Base-by-base conservation (phyloP, 2,888 invertebrate genomes). In the Lissonota sp. region DNA sequence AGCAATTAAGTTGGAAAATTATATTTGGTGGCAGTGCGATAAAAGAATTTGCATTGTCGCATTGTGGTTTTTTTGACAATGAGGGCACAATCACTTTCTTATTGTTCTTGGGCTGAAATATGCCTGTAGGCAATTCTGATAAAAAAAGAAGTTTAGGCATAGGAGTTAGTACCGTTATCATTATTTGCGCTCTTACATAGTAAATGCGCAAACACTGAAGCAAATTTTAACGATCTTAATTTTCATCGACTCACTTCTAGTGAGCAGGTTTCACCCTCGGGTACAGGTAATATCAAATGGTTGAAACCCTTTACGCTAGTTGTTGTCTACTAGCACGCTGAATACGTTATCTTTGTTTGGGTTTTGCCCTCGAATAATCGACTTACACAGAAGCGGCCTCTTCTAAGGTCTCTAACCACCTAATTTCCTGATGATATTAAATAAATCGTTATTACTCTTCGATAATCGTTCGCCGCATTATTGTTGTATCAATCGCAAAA, bases 241-340 rank as follows among this genome's bases (percentile, higher is more conserved):
- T n/a, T n/a, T 69, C 39, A 51, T 7, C 8, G 66, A 92, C 94
- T 93, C 88, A 95, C 95, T 82, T 94, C 93, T 12, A 96, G 92
- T 8, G 94, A 93, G 90, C 96, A 97, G 10, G 95, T 92, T 84
- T 93, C 94, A 6, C 94, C 93, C 79, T 94, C 94, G 4, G 97
- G 96, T 88, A 97, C 93, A 79, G 97, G 97, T 67, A 98, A 93
- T 16, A 97, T 97, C 62, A 98, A 94, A 93, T 96, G 97, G 88
- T 96, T 97, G 93, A 98, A 98, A n/a, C 96, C 95, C 92, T 98
- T 98, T 92, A 97, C 98, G 0, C 97, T 98, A 80, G 96, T 95
- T 69, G 97, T 97, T 88, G 95, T 95, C 88, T 96, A 95, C 77
- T 93, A 93, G 92, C 98, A 98, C 6, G 93, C 94, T 1, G 94